Evolutionary conservation across 2,797 vertebrate species (phyloP), one percentile per base, ranked within the genome.

Genomic region (Galaxias olidus): DNA sequence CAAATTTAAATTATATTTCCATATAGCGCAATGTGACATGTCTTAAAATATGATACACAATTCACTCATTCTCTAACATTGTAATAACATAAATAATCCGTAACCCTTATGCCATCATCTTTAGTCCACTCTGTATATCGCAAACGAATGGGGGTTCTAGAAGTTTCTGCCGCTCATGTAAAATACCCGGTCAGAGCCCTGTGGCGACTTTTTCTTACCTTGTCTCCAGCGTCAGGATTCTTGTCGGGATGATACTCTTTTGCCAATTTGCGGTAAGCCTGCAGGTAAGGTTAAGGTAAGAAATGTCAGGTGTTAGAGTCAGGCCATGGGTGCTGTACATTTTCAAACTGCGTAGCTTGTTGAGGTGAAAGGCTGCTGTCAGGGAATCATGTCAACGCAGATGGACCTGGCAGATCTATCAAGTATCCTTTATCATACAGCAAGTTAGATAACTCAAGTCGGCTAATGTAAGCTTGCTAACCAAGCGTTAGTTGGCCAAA

Each of bases 171-270:
- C 19, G 30, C 13, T 55, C 0, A 12, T n/a, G 1, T 43, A 17
- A 49, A 9, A 49, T 62, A 50, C 18, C 74, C 62, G 59, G 15
- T 17, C 4, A 42, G 47, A 48, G 14, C 11, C 19, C 12, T 40
- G 20, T 30, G 56, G 17, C 46, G 9, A 6, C 42, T 61, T 40
- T 12, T 71, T 68, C 84, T 83, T 94, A 98, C 96, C 95, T 97
- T 98, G 79, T 98, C 96, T 65, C 96, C 96, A 54, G 96, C 96
- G 81, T 98, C 97, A 66, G 96, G 96, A 83, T 98, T 98, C 87
- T 98, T 98, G 89, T 98, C 96, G 68, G 96, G 96, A 65, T 98
- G 96, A 75, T 98, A 98, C 54, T 98, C 96, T 90, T 98, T 98
- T 74, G 96, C 96, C 88, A 98, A 74, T 78, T 98, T 98, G 59